Conservation (phyloP, 2,113 vertebrate genomes). For the Penelope pileata region DNA sequence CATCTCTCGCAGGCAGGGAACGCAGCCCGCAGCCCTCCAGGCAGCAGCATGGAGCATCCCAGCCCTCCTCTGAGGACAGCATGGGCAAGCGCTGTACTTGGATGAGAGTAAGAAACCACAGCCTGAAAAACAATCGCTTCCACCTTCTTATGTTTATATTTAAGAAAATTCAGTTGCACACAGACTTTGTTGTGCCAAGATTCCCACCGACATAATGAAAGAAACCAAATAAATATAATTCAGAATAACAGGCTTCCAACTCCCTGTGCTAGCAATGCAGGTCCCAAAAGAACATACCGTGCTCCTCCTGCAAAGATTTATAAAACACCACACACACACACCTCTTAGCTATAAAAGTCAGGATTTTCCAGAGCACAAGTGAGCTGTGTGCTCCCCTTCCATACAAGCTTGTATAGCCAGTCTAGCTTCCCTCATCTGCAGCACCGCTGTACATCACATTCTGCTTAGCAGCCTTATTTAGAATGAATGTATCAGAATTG, state of each 20-base stretch:
- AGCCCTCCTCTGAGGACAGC: not conserved
- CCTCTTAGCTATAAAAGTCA: not conserved
- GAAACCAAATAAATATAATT: not conserved
- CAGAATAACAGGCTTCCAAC: not conserved
- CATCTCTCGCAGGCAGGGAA: not conserved
- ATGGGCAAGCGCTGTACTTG: not conserved
- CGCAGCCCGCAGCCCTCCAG: not conserved
- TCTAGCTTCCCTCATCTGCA: not conserved
- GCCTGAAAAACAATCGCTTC: conserved; percentile 7
- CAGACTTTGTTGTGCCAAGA: conserved; percentile 2
- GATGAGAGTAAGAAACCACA: conserved; percentile 40
- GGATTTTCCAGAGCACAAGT: not conserved
- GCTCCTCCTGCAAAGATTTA: not conserved
- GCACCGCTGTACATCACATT: not conserved
- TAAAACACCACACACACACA: not conserved
- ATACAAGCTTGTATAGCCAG: not conserved
- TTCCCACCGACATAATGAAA: not conserved
- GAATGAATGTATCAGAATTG: not conserved
- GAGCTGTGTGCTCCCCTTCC: not conserved
- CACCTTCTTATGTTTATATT: not conserved
- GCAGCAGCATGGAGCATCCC: not conserved
- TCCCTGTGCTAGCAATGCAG: not conserved
- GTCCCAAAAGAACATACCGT: not conserved
- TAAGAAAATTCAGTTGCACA: not conserved
- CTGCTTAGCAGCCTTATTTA: not conserved